phyloP scores from a whole-genome alignment of 1,140 invertebrate species.

The Dinothrombium tinctorium region DNA sequence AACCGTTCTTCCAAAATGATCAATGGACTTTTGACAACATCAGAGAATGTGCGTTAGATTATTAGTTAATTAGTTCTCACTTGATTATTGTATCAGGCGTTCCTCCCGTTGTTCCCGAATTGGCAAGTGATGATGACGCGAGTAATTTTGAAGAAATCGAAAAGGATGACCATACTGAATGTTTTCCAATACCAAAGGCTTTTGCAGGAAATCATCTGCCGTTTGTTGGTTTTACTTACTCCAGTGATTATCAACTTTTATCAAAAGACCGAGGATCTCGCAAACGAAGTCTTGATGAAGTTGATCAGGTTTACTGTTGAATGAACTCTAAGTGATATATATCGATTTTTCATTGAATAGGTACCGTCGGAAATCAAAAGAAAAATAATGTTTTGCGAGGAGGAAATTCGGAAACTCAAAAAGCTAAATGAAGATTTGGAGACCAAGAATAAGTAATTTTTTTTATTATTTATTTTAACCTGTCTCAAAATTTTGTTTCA shows the following conservation, averaged over 20 bases:
- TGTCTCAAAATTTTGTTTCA: no score
- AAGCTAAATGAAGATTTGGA: conserved; percentile 34
- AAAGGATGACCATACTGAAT: conserved; percentile 61
- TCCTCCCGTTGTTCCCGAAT: conserved; percentile 85
- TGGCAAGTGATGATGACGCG: conserved; percentile 86
- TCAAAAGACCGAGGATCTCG: neutral
- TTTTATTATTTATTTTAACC: neutral
- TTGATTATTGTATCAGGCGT: conserved; percentile 28
- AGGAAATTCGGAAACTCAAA: conserved; percentile 19
- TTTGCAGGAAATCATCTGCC: conserved; percentile 96
- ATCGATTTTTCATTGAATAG: no score
- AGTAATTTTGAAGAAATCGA: conserved; percentile 96
- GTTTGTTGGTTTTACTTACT: conserved; percentile 96
- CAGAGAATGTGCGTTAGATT: conserved; percentile 37
- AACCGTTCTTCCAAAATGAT: conserved; percentile 87
- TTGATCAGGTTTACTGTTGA: no score
- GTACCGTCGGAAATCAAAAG: conserved; percentile 12
- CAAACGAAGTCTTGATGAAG: neutral
- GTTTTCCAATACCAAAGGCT: conserved; percentile 77
- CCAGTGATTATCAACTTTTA: conserved; percentile 22
- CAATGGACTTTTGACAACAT: conserved; percentile 95
- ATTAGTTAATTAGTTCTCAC: neutral
- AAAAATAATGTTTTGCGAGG: conserved; percentile 6
- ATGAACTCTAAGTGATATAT: no score
- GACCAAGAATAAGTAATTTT: no score